phyloP scores from a whole-genome alignment of 2,113 vertebrate genomes.

The Melanotaenia duboulayi region DNA sequence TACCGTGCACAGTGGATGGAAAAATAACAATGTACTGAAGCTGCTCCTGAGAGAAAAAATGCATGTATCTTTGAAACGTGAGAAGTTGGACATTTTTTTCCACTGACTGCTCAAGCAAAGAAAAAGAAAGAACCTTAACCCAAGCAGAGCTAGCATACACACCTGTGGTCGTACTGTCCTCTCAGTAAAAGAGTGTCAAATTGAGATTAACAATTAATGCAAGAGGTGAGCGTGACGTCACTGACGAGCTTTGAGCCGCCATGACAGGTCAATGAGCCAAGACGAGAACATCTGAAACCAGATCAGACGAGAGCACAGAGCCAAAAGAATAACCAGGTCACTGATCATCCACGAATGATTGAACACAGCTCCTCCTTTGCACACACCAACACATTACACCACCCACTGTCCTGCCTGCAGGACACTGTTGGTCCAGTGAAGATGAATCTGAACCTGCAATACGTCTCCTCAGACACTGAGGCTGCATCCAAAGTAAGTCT shows the following conservation, averaged over 20 bases:
- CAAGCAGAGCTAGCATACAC: too few relatives aligned
- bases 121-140: too few relatives aligned
- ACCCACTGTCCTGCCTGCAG: neutral
- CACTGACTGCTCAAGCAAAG: too few relatives aligned
- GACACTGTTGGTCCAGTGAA: neutral
- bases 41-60: too few relatives aligned
- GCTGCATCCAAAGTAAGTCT: too few relatives aligned
- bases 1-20: too few relatives aligned
- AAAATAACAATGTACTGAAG: too few relatives aligned
- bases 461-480: too few relatives aligned
- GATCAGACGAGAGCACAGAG: constrained; percentile 1
- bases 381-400: rapidly evolving
- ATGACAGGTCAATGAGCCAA: neutral
- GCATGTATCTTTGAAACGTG: too few relatives aligned
- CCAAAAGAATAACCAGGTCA: constrained; percentile 14
- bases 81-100: too few relatives aligned
- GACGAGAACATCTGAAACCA: constrained; percentile 27
- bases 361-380: neutral
- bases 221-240: neutral
- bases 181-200: neutral
- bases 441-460: too few relatives aligned
- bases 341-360: neutral
- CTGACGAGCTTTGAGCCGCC: neutral
- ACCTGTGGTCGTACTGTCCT: too few relatives aligned
- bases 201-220: constrained; percentile 4